These are phyloP conservation scores for Acleris sparsana DNA, from an alignment of 2,888 invertebrate species.

Conservation along the genomic window DNA sequence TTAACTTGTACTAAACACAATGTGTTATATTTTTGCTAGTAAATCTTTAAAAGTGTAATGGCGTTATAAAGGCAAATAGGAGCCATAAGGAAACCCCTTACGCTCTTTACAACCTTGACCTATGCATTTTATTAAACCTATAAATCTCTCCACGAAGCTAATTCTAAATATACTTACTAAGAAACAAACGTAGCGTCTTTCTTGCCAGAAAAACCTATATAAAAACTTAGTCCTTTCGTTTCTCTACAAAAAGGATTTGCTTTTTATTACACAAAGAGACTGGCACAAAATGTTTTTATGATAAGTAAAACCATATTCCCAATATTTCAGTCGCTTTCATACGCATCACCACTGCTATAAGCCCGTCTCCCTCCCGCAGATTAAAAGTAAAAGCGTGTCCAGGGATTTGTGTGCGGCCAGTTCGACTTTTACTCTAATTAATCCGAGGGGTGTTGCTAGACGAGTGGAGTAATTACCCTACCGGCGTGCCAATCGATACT, in stretches of 20 bases:
- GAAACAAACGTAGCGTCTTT: conserved; percentile 1
- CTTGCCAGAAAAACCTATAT: not conserved
- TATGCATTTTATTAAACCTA: conserved; percentile 30
- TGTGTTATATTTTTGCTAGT: conserved; percentile 30
- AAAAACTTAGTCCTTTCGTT: not conserved
- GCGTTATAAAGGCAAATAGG: conserved; percentile 14
- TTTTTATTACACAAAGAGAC: not conserved
- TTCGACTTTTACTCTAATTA: conserved; percentile 50
- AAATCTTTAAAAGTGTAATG: conserved; percentile 22
- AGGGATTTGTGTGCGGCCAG: conserved; percentile 44
- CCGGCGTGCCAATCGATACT: conserved; percentile 36
- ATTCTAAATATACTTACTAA: conserved; percentile 5
- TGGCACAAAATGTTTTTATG: conserved; percentile 14
- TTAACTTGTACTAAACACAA: conserved; percentile 8
- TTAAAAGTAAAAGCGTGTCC: conserved; percentile 38
- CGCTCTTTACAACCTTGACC: conserved; percentile 30
- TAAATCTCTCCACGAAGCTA: conserved; percentile 23
- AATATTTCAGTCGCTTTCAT: conserved; percentile 12
- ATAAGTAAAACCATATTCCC: conserved; percentile 19
- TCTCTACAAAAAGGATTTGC: not conserved
- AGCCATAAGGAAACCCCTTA: conserved; percentile 30
- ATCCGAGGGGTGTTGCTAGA: conserved; percentile 48
- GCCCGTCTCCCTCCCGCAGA: conserved; percentile 25
- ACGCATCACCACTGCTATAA: not conserved
- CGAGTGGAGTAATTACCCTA: conserved; percentile 49